Base-by-base conservation (phyloP, 2,888 invertebrate genomes). In the Platypus cylindrus region DNA sequence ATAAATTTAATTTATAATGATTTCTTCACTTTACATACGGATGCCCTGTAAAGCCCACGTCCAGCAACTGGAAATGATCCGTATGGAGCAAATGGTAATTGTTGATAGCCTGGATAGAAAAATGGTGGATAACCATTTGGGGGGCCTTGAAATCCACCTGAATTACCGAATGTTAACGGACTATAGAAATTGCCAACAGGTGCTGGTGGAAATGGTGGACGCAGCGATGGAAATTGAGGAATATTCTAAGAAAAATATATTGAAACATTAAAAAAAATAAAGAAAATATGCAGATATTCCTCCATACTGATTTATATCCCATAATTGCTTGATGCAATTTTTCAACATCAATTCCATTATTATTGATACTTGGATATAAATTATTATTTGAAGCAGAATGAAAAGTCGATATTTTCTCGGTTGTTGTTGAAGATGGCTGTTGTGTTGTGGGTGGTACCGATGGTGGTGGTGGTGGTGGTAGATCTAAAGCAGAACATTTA, bases 401-500 rank as follows among this genome's bases (percentile, higher is more conserved):
- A 45, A 15, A 35, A n/a, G 18, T 37, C 30, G 28, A 44, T 4
- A 22, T 34, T 30, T 47, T 45, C 36, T 35, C 41, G n/a, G 30
- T 31, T 3, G 37, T 33, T 3, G 37, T 33, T 9, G 33, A 11
- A 13, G 33, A 9, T 13, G 40, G 22, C n/a, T n/a, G n/a, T n/a
- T n/a, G n/a, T n/a, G n/a, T n/a, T n/a, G n/a, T n/a, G 24, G 40
- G 43, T 11, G 44, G 34, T 3, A 45, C 40, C 4, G 43, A 34
- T 11, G 45, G 31, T 3, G 48, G 25, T 5, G 45, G 38, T 3
- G 49, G 41, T 12, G 44, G 40, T 13, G 52, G 46, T 58, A 64
- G 55, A 61, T 71, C 69, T 55, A 67, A 58, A 48, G 66, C 50
- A 22, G 73, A 68, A 48, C 78, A 77, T 60, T 76, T 77, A 25